A percentile compares a stretch with the other conserved stretches of the same genome.
Evolutionary conservation across 2,888 invertebrate genomes (phyloP).

Genomic region (Quadroppia sp.): DNA sequence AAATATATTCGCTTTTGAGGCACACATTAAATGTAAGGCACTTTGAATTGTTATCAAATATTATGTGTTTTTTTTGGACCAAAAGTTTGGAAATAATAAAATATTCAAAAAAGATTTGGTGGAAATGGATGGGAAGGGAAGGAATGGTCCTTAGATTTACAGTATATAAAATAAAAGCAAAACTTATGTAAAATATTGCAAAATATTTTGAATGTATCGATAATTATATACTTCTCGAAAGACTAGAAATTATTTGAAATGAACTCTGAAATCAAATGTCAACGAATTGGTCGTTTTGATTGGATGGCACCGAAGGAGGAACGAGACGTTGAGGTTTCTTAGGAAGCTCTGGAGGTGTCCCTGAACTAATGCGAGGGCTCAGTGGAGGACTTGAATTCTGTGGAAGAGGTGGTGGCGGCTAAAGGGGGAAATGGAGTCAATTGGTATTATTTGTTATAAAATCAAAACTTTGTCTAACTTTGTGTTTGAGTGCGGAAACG

Average conservation of each 20-base stretch:
- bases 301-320: conserved; percentile 26
- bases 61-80: too few species aligned
- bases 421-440: not conserved
- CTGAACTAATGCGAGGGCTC: not conserved
- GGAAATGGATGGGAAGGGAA: not conserved
- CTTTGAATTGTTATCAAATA: too few species aligned
- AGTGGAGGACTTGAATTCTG: conserved; percentile 23
- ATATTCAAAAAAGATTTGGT: not conserved
- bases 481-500: not conserved
- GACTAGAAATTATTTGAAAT: conserved; percentile 18
- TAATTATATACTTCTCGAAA: not conserved
- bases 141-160: not conserved
- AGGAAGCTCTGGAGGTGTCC: conserved; percentile 44
- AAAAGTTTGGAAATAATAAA: not conserved
- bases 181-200: not conserved
- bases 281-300: not conserved
- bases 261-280: conserved; percentile 21
- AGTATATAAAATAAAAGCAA: not conserved
- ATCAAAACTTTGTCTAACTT: not conserved
- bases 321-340: conserved; percentile 42
- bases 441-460: not conserved
- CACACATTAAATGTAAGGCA: not conserved
- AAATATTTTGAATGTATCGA: not conserved
- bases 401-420: conserved; percentile 33
- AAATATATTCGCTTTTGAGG: not conserved